Base-by-base conservation (phyloP, 1,140 invertebrate genomes). In the Bombyx mandarina region DNA sequence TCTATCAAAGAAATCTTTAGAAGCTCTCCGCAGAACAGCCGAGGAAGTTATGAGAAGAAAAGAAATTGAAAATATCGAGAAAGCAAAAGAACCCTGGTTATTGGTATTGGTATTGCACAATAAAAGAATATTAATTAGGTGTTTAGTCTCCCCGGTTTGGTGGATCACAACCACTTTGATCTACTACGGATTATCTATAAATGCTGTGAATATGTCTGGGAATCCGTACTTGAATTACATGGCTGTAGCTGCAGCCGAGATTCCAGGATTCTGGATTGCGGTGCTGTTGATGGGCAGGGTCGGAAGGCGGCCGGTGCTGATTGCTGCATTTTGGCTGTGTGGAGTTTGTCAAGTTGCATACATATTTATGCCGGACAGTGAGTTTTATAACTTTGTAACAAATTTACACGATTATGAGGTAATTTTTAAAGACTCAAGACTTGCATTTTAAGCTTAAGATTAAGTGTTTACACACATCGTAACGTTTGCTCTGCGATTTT, bases 241-340 rank as follows among this genome's bases (percentile, higher is more conserved):
- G 2, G 84, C 91, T 8, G 91, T 93, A 3, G 88, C 90, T 7
- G 73, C 91, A 0, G 89, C 93, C 0, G 93, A 94, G 76, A 90
- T 94, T 54, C 93, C 93, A 2, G 92, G 91, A 0, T 94, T 93
- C 67, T 87, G 91, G 58, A 61, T 90, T 35, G 90, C 90, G 0
- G 60, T 73, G 5, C 18, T 70, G 6, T 51, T 77, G 2, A 49
- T 77, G 22, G 69, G 61, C 4, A 68, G 26, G 47, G 59, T 73
- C 10, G 54, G 89, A 72, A 59, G 91, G 54, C 67, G 85, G 44
- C 61, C 90, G 0, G 93, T 93, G 56, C 82, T 96, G 18, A 71
- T 91, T 1, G 93, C 93, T 0, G 94, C 94, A 75, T 92, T 91
- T 69, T 91, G 91, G 45, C 91, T 92, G 44, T 92, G 92, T 3